These are phyloP conservation scores for Pontoporia blainvillei DNA, from an alignment of 2,113 vertebrate species.

Conservation along the genomic window DNA sequence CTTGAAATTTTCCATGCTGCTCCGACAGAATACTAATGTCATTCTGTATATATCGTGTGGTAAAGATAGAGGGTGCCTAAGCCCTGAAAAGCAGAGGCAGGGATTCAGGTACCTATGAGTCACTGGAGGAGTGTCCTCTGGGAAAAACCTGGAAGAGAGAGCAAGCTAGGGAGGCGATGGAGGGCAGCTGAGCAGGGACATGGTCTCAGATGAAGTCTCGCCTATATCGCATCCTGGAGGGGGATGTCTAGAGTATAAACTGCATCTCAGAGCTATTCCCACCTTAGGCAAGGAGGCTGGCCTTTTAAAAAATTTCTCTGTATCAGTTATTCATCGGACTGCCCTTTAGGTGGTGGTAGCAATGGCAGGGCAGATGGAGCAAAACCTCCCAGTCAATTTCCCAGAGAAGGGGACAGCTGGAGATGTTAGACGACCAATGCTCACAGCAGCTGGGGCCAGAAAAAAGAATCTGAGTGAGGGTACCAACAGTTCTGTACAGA, in stretches of 20 bases:
- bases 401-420: background rate
- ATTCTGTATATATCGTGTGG: no score
- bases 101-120: background rate
- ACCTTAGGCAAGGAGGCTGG: background rate
- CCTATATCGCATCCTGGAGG: background rate
- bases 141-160: background rate
- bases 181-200: background rate
- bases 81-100: background rate
- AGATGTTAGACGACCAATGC: background rate
- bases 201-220: background rate
- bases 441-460: background rate
- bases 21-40: background rate
- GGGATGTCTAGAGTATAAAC: background rate
- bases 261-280: background rate
- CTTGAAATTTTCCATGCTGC: background rate
- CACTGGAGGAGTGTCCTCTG: background rate
- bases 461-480: accelerated
- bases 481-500: background rate
- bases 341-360: no score
- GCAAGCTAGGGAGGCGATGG: background rate
- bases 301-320: background rate
- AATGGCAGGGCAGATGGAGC: background rate
- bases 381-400: background rate
- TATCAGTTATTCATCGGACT: background rate
- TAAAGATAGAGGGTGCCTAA: background rate